These are phyloP conservation scores for Hippocampus kuda DNA, from an alignment of 2,797 vertebrate species.

Conservation along the genomic window DNA sequence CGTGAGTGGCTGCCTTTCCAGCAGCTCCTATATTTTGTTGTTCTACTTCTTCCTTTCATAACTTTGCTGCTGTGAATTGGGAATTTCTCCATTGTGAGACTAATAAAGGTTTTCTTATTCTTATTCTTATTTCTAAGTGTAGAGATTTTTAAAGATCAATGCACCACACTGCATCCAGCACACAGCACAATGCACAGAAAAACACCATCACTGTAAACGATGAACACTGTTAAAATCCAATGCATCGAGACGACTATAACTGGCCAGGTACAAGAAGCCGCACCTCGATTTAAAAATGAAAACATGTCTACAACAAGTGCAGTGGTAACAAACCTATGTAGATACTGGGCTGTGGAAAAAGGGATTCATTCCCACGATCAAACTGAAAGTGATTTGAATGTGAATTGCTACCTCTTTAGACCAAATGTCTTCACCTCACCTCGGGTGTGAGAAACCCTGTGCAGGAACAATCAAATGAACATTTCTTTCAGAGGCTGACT, in stretches of 20 bases:
- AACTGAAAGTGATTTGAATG: neutral
- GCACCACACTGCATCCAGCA: neutral
- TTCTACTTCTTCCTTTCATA: too few species aligned
- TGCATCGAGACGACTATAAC: neutral
- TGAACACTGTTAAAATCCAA: neutral
- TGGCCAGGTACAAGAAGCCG: neutral
- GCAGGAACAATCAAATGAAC: neutral
- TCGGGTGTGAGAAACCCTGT: neutral
- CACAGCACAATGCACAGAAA: neutral
- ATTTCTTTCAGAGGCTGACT: conserved; percentile 3
- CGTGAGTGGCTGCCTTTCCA: too few species aligned
- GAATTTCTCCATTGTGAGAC: too few species aligned
- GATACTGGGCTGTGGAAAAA: neutral
- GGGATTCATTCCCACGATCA: neutral
- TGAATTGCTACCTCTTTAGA: neutral
- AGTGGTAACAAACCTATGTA: neutral
- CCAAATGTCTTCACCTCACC: neutral
- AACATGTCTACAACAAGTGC: neutral
- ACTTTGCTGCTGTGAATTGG: too few species aligned
- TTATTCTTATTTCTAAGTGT: neutral
- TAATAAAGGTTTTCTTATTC: too few species aligned
- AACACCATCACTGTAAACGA: neutral
- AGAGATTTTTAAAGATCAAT: neutral
- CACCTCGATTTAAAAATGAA: neutral
- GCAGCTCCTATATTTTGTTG: too few species aligned